phyloP scores from a whole-genome alignment of 2,113 vertebrate genomes.

The Otus sunia region DNA sequence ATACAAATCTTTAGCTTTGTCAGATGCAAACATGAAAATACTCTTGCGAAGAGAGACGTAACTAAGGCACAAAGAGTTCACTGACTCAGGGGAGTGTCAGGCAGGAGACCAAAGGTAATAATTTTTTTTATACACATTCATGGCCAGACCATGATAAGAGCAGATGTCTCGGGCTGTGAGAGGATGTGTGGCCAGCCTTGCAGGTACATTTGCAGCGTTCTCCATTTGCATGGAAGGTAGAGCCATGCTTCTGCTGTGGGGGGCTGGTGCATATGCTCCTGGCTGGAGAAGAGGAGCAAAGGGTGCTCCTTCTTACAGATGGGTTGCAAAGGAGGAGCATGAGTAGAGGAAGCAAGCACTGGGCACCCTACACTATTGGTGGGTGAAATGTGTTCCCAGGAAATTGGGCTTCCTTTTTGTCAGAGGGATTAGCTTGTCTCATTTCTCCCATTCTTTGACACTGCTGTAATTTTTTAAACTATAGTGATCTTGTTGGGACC shows the following conservation, averaged over 20 bases:
- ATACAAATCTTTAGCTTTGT: neutral
- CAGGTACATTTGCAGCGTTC: neutral
- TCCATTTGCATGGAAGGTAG: neutral
- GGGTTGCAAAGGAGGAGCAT: neutral
- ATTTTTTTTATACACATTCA: rapidly evolving
- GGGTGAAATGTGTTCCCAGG: neutral
- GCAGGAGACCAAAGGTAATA: neutral
- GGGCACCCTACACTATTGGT: neutral
- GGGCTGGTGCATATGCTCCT: neutral
- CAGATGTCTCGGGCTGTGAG: neutral
- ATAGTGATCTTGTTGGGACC: neutral
- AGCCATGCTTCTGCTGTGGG: neutral
- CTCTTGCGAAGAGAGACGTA: neutral
- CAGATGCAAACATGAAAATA: neutral
- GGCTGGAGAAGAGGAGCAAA: neutral
- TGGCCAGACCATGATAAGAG: neutral
- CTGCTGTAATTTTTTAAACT: neutral
- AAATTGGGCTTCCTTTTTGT: neutral
- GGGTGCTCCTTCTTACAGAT: neutral
- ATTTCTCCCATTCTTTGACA: neutral
- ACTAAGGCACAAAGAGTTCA: neutral
- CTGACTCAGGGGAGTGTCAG: neutral
- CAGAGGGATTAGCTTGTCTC: neutral
- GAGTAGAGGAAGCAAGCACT: neutral
- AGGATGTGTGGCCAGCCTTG: neutral